Evolutionary conservation across 2,888 invertebrate species (phyloP).

Genomic region (Nymphalis c-album): DNA sequence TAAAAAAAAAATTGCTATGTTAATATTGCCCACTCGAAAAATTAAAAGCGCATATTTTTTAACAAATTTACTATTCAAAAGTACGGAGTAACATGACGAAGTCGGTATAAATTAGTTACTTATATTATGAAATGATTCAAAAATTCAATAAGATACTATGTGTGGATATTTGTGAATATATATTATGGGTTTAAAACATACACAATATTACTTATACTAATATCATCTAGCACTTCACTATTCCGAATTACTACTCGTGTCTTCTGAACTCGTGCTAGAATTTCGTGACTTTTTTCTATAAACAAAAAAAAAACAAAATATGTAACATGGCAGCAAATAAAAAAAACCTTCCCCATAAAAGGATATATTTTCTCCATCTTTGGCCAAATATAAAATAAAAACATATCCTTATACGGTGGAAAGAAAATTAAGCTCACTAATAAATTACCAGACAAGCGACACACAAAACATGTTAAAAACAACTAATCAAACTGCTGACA

Average conservation of each 20-base stretch:
- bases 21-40: slow-evolving; percentile 10
- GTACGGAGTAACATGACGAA: not conserved
- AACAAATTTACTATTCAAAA: not conserved
- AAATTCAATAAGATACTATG: slow-evolving; percentile 6
- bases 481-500: slow-evolving; percentile 38
- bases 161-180: slow-evolving; percentile 16
- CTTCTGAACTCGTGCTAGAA: slow-evolving; percentile 76
- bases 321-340: slow-evolving; percentile 47
- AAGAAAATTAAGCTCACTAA: slow-evolving; percentile 42
- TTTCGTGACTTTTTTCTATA: slow-evolving; percentile 80
- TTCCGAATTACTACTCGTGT: slow-evolving; percentile 74
- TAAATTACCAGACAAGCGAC: slow-evolving; percentile 58
- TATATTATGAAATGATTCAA: not conserved
- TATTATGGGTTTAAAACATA: slow-evolving; percentile 31
- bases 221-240: slow-evolving; percentile 67
- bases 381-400: not conserved
- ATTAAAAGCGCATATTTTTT: not conserved
- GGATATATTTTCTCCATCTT: slow-evolving; percentile 14
- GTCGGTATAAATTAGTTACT: not conserved
- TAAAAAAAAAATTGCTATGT: not conserved
- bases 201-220: slow-evolving; percentile 57
- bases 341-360: slow-evolving; percentile 48
- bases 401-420: slow-evolving; percentile 37
- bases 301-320: slow-evolving; percentile 57
- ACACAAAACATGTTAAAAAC: slow-evolving; percentile 61